These are phyloP conservation scores for Rhea pennata DNA, from an alignment of 2,113 vertebrate species.

Conservation along the genomic window DNA sequence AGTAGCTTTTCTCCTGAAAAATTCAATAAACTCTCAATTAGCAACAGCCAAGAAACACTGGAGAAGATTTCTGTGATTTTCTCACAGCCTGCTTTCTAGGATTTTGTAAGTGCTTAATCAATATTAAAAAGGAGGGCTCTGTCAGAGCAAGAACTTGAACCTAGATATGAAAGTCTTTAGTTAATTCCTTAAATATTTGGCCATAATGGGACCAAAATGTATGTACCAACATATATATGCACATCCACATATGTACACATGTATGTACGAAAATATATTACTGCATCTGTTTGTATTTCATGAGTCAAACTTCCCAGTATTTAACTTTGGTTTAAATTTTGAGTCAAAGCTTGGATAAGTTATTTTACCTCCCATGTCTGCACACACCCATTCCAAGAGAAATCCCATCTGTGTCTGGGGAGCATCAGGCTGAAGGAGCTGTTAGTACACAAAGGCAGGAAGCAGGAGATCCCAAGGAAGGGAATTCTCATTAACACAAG, in stretches of 20 bases:
- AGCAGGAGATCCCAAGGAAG: not conserved
- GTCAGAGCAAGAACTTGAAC: not conserved
- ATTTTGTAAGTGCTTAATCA: not conserved
- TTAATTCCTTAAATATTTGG: not conserved
- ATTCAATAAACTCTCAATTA: not conserved
- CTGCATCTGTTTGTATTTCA: not conserved
- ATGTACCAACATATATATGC: not conserved
- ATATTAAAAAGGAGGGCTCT: not conserved
- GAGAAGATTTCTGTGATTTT: not conserved
- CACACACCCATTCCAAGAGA: not conserved
- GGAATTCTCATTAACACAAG: not conserved
- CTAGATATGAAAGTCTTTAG: not conserved
- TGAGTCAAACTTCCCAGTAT: not conserved
- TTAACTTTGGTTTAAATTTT: not conserved
- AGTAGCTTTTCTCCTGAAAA: not conserved
- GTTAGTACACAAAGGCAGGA: not conserved
- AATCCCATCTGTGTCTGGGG: not conserved
- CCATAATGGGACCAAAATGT: not conserved
- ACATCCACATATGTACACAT: fast-evolving
- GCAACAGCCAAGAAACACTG: not conserved
- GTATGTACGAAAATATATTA: not conserved
- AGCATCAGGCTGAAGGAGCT: not conserved
- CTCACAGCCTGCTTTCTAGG: not conserved
- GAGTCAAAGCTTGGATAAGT: not conserved
- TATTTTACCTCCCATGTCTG: not conserved